Conservation (phyloP, 2,888 invertebrate species). For the Thecocarcelia acutangulata region DNA sequence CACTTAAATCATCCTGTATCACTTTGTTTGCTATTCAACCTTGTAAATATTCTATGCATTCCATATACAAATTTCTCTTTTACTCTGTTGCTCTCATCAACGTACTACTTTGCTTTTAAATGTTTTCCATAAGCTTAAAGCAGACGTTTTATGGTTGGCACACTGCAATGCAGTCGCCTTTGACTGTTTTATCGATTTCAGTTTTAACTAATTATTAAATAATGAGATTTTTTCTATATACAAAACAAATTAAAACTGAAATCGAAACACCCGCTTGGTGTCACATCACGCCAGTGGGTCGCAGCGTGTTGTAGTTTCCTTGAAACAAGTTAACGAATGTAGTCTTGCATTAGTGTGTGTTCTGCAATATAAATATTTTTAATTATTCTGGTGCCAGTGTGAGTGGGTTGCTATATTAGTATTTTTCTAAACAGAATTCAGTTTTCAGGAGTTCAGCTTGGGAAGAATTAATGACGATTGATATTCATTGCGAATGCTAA, state of each 20-base stretch:
- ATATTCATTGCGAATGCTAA: too few species aligned
- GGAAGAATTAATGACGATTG: too few species aligned
- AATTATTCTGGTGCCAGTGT: too few species aligned
- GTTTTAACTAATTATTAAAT: constrained; percentile 19
- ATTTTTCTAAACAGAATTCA: too few species aligned
- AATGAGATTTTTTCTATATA: neutral
- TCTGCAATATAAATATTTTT: too few species aligned
- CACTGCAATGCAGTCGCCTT: constrained; percentile 17
- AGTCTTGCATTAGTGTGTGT: too few species aligned
- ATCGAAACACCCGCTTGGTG: neutral
- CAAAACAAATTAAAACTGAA: constrained; percentile 13
- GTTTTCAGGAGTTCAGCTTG: too few species aligned
- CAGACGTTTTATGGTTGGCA: neutral
- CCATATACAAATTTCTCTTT: neutral
- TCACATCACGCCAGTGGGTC: neutral
- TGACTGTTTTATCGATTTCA: constrained; percentile 42
- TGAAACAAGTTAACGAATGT: too few species aligned
- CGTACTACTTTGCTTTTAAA: neutral
- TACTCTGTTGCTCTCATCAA: neutral
- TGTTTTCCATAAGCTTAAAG: neutral
- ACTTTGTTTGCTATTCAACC: neutral
- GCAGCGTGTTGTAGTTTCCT: too few species aligned
- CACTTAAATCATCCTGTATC: too few species aligned
- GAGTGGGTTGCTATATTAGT: too few species aligned
- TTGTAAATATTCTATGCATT: constrained; percentile 42